Percentiles rank a stretch among this genome's conserved stretches.
These are phyloP conservation scores for Myotis pilosus DNA, from an alignment of 2,797 vertebrate species.

Conservation along the genomic window DNA sequence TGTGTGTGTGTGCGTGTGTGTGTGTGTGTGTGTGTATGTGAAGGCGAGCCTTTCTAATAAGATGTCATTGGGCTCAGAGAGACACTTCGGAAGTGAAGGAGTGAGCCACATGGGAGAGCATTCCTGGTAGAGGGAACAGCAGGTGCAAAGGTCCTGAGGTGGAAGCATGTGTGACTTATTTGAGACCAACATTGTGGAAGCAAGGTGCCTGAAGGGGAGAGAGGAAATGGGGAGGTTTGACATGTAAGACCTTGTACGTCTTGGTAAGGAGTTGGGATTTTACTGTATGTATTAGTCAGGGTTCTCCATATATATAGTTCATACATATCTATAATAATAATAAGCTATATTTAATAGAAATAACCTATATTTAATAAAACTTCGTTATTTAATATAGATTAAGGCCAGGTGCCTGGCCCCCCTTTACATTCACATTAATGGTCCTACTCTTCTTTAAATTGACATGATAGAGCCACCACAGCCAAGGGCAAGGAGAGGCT, in stretches of 20 bases:
- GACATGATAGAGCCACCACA: accelerated
- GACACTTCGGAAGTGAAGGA: not conserved
- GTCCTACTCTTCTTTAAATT: not conserved
- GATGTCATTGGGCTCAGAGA: not conserved
- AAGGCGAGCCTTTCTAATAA: not conserved
- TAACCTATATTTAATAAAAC: not conserved
- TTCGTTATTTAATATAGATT: not conserved
- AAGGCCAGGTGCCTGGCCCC: not conserved
- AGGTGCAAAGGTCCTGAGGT: not conserved
- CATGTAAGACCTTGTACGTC: not conserved
- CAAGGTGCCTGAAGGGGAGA: not conserved
- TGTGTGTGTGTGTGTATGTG: not conserved
- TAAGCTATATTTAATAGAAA: too few species aligned
- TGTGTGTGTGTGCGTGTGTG: not conserved
- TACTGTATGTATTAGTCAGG: not conserved
- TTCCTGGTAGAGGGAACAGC: not conserved
- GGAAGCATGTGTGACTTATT: not conserved
- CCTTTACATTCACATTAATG: not conserved
- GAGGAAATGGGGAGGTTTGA: not conserved
- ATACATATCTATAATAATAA: not conserved
- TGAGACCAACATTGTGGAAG: not conserved
- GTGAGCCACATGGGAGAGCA: not conserved
- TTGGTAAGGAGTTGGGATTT: not conserved
- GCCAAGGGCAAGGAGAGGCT: not conserved
- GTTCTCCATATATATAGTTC: not conserved